Evolutionary conservation across 2,888 invertebrate genomes (phyloP), one percentile per base, ranked within the genome.

Genomic region (Metacarcinus magister): DNA sequence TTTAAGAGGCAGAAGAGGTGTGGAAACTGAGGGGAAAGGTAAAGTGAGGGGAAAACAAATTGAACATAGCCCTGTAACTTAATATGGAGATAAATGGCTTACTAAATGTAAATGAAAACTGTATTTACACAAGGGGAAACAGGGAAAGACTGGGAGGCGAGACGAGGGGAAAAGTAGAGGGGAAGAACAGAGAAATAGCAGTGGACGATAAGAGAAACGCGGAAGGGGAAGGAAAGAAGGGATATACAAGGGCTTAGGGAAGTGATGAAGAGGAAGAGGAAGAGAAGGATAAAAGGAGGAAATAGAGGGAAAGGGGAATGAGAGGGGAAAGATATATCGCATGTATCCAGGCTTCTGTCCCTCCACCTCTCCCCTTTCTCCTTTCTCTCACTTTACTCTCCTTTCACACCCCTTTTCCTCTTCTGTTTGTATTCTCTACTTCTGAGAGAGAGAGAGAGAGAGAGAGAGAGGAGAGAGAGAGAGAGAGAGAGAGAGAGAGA

Each of bases 401-500:
- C 16, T 32, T 82, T 82, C 82, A 7, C 82, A 82, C 82, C 28
- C 82, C 82, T 16, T 82, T 82, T 28, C 82, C 1, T 32, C 2
- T 32, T 32, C 8, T 32, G 32, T 82, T 32, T 82, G 28, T 82
- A 23, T 32, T 82, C 28, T 5, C 32, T 82, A 8, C 32, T 54
- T 28, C 32, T 32, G 91, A 91, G n/a, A n/a, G 46, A 91, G 91
- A 91, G 48, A 48, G 48, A 91, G 91, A 91, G 48, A 48, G 48
- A 91, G 91, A 91, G 48, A 48, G 48, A 91, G 91, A 91, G n/a
- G 48, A 44, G 91, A 91, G 48, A 48, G 48, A 91, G 91, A 91
- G 48, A 44, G 48, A 91, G 91, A 82, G 82, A 82, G 82, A 82
- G 32, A 82, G 32, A 32, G 82, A 82, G 32, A 82, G 32, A 82